Percentiles rank a stretch among this genome's conserved stretches.
phyloP scores from a whole-genome alignment of 2,888 invertebrate species.

The Pediacus dermestoides region DNA sequence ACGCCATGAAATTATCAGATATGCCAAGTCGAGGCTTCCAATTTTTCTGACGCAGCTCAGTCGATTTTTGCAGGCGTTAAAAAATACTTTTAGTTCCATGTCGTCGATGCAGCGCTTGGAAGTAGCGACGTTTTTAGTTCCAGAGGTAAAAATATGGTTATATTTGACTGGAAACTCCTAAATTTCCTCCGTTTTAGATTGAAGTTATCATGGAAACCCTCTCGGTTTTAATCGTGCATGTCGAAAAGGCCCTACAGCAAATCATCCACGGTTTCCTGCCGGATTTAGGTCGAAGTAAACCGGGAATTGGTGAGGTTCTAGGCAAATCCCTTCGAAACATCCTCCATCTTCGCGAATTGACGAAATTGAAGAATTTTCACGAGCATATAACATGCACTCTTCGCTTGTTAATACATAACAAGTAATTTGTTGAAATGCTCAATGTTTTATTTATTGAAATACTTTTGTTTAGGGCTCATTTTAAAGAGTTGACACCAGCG shows the following conservation, averaged over 20 bases:
- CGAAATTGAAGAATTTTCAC: constrained; percentile 55
- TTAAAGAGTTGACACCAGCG: constrained; percentile 57
- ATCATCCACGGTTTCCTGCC: constrained; percentile 52
- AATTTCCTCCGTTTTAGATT: constrained; percentile 54
- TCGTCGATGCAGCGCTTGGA: constrained; percentile 58
- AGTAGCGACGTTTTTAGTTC: constrained; percentile 62
- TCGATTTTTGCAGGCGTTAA: constrained; percentile 58
- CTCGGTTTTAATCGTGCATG: constrained; percentile 57
- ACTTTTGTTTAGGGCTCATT: constrained; percentile 53
- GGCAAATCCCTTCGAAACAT: constrained; percentile 44
- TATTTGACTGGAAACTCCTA: constrained; percentile 11
- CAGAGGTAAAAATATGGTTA: constrained; percentile 53
- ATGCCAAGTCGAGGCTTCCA: constrained; percentile 63
- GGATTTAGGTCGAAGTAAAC: constrained; percentile 31
- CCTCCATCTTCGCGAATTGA: constrained; percentile 55
- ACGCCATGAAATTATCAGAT: constrained; percentile 64
- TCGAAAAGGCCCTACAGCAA: constrained; percentile 59
- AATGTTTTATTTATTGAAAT: constrained; percentile 2
- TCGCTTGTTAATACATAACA: constrained; percentile 55
- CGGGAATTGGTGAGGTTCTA: constrained; percentile 37
- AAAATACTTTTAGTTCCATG: constrained; percentile 58
- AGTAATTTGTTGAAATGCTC: constrained; percentile 48
- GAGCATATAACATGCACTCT: constrained; percentile 55
- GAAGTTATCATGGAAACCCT: constrained; percentile 59
- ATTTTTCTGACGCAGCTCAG: constrained; percentile 62